Conservation (phyloP, 2,113 vertebrate genomes). For the Lutjanus erythropterus region DNA sequence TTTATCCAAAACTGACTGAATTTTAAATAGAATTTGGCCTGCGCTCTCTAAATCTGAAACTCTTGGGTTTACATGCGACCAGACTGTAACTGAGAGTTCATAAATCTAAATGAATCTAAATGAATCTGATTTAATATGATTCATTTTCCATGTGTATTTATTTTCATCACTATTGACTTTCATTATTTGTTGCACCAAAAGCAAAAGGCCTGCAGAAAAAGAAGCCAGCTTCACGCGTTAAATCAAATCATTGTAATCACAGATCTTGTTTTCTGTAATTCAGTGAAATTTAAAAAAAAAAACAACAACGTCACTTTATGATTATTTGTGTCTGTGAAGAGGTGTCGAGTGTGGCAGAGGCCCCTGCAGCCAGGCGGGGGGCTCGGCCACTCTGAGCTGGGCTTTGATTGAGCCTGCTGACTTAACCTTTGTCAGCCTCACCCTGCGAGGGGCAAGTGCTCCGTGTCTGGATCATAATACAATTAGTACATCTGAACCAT, state of each 20-base stretch:
- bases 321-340: conserved; percentile 51
- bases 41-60: background rate
- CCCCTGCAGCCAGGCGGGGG: conserved; percentile 68
- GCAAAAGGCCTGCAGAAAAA: background rate
- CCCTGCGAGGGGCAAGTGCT: conserved; percentile 90
- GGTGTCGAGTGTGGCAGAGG: conserved; percentile 74
- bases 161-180: background rate
- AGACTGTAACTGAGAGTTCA: background rate
- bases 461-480: conserved; percentile 92
- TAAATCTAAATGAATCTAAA: background rate
- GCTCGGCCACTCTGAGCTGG: conserved; percentile 80
- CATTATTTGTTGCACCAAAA: background rate
- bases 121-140: background rate
- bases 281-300: background rate
- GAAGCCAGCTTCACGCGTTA: background rate
- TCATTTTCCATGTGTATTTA: background rate
- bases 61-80: background rate
- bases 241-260: background rate
- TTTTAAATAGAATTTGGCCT: conserved; percentile 5
- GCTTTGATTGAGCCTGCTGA: conserved; percentile 90
- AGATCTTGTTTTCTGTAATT: background rate
- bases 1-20: background rate
- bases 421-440: conserved; percentile 92
- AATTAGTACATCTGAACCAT: conserved; percentile 91
- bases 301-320: background rate